These are phyloP conservation scores for Lasius platythorax DNA, from an alignment of 2,888 invertebrate genomes.

Conservation along the genomic window DNA sequence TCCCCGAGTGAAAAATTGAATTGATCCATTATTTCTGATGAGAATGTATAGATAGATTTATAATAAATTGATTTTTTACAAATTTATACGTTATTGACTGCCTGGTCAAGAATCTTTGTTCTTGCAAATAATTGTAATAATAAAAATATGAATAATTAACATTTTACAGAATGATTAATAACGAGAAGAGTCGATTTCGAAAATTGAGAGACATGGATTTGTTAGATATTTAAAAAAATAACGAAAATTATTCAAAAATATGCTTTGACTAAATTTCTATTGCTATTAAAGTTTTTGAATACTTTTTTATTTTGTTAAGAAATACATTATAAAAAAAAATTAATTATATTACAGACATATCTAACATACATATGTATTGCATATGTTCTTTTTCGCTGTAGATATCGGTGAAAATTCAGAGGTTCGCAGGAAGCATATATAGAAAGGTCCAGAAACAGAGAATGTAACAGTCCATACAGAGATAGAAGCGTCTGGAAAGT, in stretches of 20 bases:
- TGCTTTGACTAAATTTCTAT: background rate
- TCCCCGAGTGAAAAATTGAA: background rate
- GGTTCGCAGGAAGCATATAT: background rate
- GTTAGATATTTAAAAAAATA: background rate
- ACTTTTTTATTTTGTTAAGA: background rate
- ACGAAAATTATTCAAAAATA: background rate
- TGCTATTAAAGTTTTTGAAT: background rate
- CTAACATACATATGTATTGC: background rate
- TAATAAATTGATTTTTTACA: too few relatives aligned
- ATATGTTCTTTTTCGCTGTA: background rate
- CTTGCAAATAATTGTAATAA: background rate
- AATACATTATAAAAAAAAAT: constrained; percentile 1
- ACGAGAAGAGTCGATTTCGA: background rate
- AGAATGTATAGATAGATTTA: background rate
- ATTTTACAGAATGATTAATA: background rate
- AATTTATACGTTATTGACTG: background rate
- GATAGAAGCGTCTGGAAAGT: constrained; percentile 42
- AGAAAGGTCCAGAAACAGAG: background rate
- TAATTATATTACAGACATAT: background rate
- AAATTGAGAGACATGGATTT: background rate
- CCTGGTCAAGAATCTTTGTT: background rate
- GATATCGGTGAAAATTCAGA: background rate
- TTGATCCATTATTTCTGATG: background rate
- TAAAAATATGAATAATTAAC: background rate
- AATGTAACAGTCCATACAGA: background rate